Conservation (phyloP, 2,888 invertebrate genomes). For the Dichetophora obliterata region DNA sequence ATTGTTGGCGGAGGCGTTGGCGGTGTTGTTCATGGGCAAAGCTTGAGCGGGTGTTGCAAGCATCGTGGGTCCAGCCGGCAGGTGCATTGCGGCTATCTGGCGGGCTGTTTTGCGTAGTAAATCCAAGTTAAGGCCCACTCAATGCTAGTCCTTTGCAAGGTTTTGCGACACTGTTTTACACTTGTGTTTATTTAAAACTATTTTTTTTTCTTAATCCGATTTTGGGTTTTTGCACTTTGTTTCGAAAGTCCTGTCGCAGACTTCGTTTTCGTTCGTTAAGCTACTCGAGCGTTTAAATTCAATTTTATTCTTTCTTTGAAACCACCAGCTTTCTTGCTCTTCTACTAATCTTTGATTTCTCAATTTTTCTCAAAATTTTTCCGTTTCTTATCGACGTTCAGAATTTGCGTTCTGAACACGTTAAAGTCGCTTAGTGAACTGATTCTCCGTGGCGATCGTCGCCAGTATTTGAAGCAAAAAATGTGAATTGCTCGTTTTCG, state of each 20-base stretch:
- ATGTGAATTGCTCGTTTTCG: slow-evolving; percentile 52
- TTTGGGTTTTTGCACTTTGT: no score
- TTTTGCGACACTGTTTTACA: not conserved
- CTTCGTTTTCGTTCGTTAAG: no score
- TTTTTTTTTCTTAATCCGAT: not conserved
- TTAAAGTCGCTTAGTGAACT: slow-evolving; percentile 70
- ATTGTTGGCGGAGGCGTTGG: slow-evolving; percentile 51
- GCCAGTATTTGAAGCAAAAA: slow-evolving; percentile 68
- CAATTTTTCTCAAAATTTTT: no score
- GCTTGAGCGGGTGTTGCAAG: slow-evolving; percentile 59
- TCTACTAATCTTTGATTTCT: not conserved
- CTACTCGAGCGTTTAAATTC: not conserved
- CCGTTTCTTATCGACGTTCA: no score
- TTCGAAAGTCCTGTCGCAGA: no score
- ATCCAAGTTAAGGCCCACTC: not conserved
- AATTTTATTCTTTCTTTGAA: no score
- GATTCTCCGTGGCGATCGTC: slow-evolving; percentile 68
- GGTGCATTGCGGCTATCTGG: slow-evolving; percentile 61
- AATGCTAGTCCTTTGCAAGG: slow-evolving; percentile 15
- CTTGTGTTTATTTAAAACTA: not conserved
- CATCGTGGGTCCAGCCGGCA: slow-evolving; percentile 68
- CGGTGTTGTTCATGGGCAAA: slow-evolving; percentile 47
- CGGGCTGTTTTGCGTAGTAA: slow-evolving; percentile 40
- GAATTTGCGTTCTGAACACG: slow-evolving; percentile 62
- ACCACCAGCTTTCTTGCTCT: not conserved